Base-by-base conservation (phyloP, 2,888 invertebrate genomes). In the Podotricha telesiphe region DNA sequence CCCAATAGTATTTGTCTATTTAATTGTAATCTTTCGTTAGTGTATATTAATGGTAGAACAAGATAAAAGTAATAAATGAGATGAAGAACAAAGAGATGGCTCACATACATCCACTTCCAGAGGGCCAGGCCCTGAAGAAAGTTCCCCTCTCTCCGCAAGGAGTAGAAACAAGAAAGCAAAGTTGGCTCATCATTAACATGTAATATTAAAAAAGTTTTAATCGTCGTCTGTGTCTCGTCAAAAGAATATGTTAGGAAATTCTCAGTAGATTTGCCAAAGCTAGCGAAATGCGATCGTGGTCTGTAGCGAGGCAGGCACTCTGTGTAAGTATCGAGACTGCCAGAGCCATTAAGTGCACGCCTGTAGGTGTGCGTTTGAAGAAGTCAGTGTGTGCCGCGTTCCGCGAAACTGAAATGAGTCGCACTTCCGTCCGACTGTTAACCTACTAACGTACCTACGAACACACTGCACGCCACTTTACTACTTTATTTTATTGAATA, bases 331-430 rank as follows among this genome's bases (percentile, higher is more conserved):
- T 63, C 62, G 56, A 51, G 45, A 62, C 66, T 22, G 56, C 51
- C 50, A 53, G 56, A 48, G 40, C 56, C 45, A 20, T 20, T 67
- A 37, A 19, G 13, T 5, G 7, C 13, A 15, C 20, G 48, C 28
- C 20, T 48, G 42, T 19, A 10, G 11, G 50, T 67, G 66, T 59
- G 65, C 4, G 58, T 11, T 13, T 2, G 7, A 20, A 40, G 45
- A 75, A 73, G 72, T 71, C 72, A 69, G 74, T 75, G 73, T 68
- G 76, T 73, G 79, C 78, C 74, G 79, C 78, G 55, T 85, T 85
- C 86, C 79, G 82, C 85, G 85, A 85, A 84, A 74, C 77, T 77
- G 79, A 78, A 76, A 74, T 74, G 61, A 73, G 71, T 74, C 75
- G 73, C 74, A 79, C 80, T 81, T 81, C 82, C 82, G 78, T 80